Conservation (phyloP, 1,140 invertebrate genomes). For the Drosophila insularis region DNA sequence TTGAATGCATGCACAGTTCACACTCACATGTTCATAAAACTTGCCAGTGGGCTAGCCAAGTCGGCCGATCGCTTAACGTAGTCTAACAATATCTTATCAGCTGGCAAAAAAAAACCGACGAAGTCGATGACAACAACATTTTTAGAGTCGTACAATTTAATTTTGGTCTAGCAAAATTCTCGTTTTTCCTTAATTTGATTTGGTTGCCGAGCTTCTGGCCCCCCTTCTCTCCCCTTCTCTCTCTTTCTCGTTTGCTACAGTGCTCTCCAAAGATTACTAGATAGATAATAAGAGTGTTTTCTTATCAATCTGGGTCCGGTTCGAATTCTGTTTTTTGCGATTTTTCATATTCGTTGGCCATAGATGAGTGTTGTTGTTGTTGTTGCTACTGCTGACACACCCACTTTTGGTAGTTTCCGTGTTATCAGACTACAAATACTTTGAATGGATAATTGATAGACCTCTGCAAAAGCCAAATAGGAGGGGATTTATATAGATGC, state of each 20-base stretch:
- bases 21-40: neutral
- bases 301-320: constrained; percentile 56
- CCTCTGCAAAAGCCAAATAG: neutral
- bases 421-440: constrained; percentile 10
- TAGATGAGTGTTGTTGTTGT: constrained; percentile 14
- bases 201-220: constrained; percentile 30
- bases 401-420: constrained; percentile 8
- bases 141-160: constrained; percentile 12
- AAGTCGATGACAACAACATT: constrained; percentile 6
- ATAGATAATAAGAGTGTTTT: constrained; percentile 1
- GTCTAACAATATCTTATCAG: constrained; percentile 43
- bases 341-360: constrained; percentile 25
- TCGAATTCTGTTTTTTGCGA: constrained; percentile 10
- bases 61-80: constrained; percentile 40
- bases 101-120: neutral
- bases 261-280: constrained; percentile 30
- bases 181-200: constrained; percentile 5
- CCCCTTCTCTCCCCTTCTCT: neutral
- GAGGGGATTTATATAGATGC: neutral
- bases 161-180: neutral
- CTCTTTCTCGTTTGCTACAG: constrained; percentile 14
- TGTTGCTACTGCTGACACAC: neutral
- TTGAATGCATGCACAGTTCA: constrained; percentile 52
- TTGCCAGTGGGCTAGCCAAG: constrained; percentile 27
- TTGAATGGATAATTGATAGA: constrained; percentile 43